Evolutionary conservation across 2,888 invertebrate genomes (phyloP), one percentile per base, ranked within the genome.

Genomic region (Trisateles emortualis): DNA sequence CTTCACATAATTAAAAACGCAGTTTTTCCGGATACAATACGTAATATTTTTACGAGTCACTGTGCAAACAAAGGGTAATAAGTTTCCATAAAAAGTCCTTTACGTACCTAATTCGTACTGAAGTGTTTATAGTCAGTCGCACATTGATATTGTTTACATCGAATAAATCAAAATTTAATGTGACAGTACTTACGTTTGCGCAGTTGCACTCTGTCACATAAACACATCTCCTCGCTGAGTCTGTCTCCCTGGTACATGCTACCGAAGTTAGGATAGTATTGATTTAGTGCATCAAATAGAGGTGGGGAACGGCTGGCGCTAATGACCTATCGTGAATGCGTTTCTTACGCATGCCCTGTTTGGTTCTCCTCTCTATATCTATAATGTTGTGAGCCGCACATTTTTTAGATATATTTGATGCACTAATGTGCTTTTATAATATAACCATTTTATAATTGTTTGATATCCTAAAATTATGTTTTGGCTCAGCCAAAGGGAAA

Each of bases 181-280:
- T 43, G 43, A 52, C 49, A 50, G 10, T 29, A 10, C 14, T 54
- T 47, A 46, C 64, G 50, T 52, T 42, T 47, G 40, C 38, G 40
- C 58, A 50, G 48, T 19, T 45, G 48, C 39, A 32, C 10, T 17
- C 13, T 26, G 2, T 9, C 16, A 35, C 45, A 43, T 48, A 40
- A 30, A 30, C 40, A 11, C 40, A 11, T 36, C 19, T 40, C 36
- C 38, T 30, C 10, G 32, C 6, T 5, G 10, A 11, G 14, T 51
- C 38, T 53, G 51, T 5, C 2, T 1, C 38, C 49, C 49, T 56
- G 22, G 59, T 62, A 49, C 42, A 38, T 43, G 45, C 39, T 38
- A 1, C 11, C 14, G 11, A 35, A 44, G 14, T 26, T 42, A 22
- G 24, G 6, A 39, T 19, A 16, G 36, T 48, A 56, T 33, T 9